Evolutionary conservation across 2,113 vertebrate genomes (phyloP).

Genomic region (Heterotis niloticus): DNA sequence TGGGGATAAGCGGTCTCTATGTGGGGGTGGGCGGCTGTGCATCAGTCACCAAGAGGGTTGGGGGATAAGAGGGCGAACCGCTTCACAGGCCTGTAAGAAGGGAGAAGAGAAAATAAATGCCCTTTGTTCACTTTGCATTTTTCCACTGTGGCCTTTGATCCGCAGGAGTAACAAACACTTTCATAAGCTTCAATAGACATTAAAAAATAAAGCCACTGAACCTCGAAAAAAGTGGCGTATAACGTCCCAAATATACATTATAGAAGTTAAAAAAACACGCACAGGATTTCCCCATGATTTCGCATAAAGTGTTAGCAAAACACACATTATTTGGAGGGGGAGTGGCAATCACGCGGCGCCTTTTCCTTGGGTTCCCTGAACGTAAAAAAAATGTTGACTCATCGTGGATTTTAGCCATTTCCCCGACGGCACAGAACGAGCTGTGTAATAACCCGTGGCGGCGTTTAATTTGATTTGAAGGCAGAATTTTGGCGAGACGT

Average conservation of each 20-base stretch:
- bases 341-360: not conserved
- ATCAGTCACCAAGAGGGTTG: constrained; percentile 23
- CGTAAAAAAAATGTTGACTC: constrained; percentile 17
- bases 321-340: not conserved
- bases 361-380: not conserved
- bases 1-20: constrained; percentile 23
- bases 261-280: not conserved
- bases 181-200: not conserved
- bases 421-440: not conserved
- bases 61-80: constrained; percentile 11
- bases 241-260: too few relatives aligned
- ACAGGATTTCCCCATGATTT: not conserved
- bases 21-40: constrained; percentile 22
- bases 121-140: not conserved
- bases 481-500: not conserved
- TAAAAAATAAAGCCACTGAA: not conserved
- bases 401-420: not conserved
- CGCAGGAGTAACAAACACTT: not conserved
- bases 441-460: not conserved
- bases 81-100: not conserved
- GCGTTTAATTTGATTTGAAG: not conserved
- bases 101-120: constrained; percentile 1
- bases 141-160: constrained; percentile 1
- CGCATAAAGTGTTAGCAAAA: not conserved
- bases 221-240: not conserved